A percentile compares a stretch with the other conserved stretches of the same genome.
Conservation (phyloP, 2,888 invertebrate species). For the Nysson spinosus region DNA sequence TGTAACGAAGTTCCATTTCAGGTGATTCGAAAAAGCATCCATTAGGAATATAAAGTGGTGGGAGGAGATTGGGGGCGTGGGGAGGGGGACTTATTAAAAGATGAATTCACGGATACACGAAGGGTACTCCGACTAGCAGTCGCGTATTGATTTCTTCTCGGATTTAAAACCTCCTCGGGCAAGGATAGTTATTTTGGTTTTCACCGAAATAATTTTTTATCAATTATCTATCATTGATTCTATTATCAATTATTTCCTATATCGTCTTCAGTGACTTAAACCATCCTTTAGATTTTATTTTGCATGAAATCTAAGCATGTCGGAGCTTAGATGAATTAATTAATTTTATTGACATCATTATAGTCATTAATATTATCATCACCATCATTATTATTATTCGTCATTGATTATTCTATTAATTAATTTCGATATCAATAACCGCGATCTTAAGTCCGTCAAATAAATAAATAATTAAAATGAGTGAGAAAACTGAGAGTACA, state of each 20-base stretch:
- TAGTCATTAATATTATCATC: too few species aligned
- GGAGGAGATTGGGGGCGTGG: neutral
- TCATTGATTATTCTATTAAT: too few species aligned
- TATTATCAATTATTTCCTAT: neutral
- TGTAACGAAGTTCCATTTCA: too few species aligned
- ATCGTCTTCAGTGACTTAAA: neutral
- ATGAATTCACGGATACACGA: slow-evolving; percentile 25
- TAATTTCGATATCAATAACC: too few species aligned
- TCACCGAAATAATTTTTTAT: neutral
- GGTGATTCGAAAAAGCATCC: slow-evolving; percentile 1
- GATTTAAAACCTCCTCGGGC: slow-evolving; percentile 22
- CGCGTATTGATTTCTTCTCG: slow-evolving; percentile 45
- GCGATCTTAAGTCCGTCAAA: too few species aligned
- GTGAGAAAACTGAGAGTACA: too few species aligned
- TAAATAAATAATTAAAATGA: too few species aligned
- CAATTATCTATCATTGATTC: neutral
- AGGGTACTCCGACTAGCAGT: neutral
- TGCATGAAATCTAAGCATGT: too few species aligned
- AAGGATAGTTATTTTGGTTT: slow-evolving; percentile 27
- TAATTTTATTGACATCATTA: too few species aligned
- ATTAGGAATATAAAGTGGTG: neutral
- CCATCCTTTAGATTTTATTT: neutral
- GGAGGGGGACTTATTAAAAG: slow-evolving; percentile 42
- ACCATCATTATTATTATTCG: too few species aligned
- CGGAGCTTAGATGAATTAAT: too few species aligned